Evolutionary conservation across 2,797 vertebrate genomes (phyloP), one percentile per base, ranked within the genome.

Genomic region (Spea hammondii): DNA sequence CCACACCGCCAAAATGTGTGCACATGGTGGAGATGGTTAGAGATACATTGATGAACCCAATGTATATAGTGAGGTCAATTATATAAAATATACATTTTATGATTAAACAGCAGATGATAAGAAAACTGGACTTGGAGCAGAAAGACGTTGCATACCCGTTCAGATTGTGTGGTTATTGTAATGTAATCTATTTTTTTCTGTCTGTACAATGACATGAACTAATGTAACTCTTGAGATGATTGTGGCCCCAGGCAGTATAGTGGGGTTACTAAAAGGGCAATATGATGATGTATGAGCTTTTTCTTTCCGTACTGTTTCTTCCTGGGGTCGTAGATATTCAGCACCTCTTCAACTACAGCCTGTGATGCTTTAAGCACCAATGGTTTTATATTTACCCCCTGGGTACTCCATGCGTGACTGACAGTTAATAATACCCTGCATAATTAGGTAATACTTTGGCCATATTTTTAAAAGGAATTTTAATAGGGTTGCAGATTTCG

Each of bases 221-320:
- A 80, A 80, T 80, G 73, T 53, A 64, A 74, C 68, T 80, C 67
- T 65, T 66, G 32, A 9, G 50, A 71, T 76, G 73, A 80, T 76
- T 72, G 79, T 67, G 72, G 73, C 73, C 73, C 79, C 47, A 59
- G 73, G 73, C 70, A 45, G 67, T 59, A 76, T 80, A 67, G 12
- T 59, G 60, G 76, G 79, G 79, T 80, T 80, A 71, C 72, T 80
- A 80, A 80, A 76, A 80, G 79, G 79, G 68, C 73, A 80, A 48
- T 51, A 59, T 68, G 73, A 80, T 80, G 79, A 80, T 76, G 76
- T 65, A 80, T 80, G 44, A 57, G 68, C 5, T 70, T 64, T 66
- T 76, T 51, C 53, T 66, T 70, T 70, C 10, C 72, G 64, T 53
- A 74, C 46, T 54, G 60, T 66, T 47, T 76, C 45, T 72, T 76